These are phyloP conservation scores for Dascillus cervinus DNA, from an alignment of 2,888 invertebrate species.

Conservation along the genomic window DNA sequence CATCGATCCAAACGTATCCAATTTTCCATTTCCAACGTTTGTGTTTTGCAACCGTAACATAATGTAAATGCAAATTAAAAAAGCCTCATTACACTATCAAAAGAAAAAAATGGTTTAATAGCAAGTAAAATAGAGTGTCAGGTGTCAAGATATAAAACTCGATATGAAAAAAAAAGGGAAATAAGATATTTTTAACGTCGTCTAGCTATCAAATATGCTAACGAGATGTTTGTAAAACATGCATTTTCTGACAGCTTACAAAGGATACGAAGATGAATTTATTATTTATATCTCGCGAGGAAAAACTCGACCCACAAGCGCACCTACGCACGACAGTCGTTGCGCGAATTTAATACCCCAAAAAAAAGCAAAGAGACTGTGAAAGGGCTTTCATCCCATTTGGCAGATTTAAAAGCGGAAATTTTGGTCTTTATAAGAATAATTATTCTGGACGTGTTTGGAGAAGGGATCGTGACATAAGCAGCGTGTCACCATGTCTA, in stretches of 20 bases:
- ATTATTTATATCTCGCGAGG: constrained; percentile 28
- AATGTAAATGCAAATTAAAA: too few species aligned
- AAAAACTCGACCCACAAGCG: background rate
- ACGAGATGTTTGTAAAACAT: constrained; percentile 26
- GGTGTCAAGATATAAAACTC: constrained; percentile 10
- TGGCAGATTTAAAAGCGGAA: constrained; percentile 11
- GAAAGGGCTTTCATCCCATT: background rate
- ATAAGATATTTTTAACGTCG: constrained; percentile 7
- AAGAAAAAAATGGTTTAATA: too few species aligned
- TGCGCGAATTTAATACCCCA: background rate
- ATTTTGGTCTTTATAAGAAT: too few species aligned
- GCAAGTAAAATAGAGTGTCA: too few species aligned
- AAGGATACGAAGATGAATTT: constrained; percentile 29
- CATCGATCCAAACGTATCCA: too few species aligned
- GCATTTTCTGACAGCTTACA: constrained; percentile 25
- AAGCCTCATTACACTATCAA: too few species aligned
- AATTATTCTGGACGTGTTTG: constrained; percentile 17
- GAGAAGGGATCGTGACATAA: constrained; percentile 31
- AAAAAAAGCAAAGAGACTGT: constrained; percentile 1
- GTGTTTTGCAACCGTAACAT: too few species aligned
- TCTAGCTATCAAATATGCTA: constrained; percentile 23
- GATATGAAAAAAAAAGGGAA: constrained; percentile 7
- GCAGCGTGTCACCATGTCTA: constrained; percentile 36
- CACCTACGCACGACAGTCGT: too few species aligned
- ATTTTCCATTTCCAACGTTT: too few species aligned